Evolutionary conservation across 1,140 invertebrate genomes (phyloP), one percentile per base, ranked within the genome.

Genomic region (Scaptodrosophila lebanonensis): DNA sequence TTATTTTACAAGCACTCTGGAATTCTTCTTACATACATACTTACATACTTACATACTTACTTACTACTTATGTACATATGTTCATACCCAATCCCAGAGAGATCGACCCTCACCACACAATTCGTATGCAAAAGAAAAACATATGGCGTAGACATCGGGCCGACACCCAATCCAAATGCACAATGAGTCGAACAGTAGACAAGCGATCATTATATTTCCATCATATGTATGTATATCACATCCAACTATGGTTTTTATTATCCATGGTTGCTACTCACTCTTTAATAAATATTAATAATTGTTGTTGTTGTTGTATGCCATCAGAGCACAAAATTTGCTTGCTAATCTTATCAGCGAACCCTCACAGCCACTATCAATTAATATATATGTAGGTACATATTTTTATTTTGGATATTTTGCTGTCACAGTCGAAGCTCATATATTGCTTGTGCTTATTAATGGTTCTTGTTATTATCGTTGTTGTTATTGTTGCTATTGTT

Each of bases 1-100:
- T 49, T 51, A 33, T 73, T 72, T 72, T 73, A 73, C 69, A 68
- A 73, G 64, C 54, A 20, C 36, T 73, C 50, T 73, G 70, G 70
- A 73, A 73, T 73, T 73, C 56, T 40, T 58, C 35, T n/a, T n/a
- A n/a, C n/a, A n/a, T n/a, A n/a, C 5, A 5, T 29, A 29, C 9
- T 6, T 29, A 29, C 5, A 29, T n/a, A 29, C 27, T 29, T 6
- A 29, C 27, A 6, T 29, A 6, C 9, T 29, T 29, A 9, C 5
- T 29, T 29, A 6, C 9, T 6, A 6, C 9, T 29, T 5, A 5
- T 29, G 27, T 6, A 9, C 5, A 29, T 29, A 29, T 29, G n/a
- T 29, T 29, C 5, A n/a, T n/a, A n/a, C n/a, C n/a, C n/a, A 58
- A 50, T 49, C 30, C 36, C 61, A 38, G 44, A 30, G 44, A 63